Evolutionary conservation across 2,797 vertebrate genomes (phyloP).

Genomic region (Cercopithecus mitis): DNA sequence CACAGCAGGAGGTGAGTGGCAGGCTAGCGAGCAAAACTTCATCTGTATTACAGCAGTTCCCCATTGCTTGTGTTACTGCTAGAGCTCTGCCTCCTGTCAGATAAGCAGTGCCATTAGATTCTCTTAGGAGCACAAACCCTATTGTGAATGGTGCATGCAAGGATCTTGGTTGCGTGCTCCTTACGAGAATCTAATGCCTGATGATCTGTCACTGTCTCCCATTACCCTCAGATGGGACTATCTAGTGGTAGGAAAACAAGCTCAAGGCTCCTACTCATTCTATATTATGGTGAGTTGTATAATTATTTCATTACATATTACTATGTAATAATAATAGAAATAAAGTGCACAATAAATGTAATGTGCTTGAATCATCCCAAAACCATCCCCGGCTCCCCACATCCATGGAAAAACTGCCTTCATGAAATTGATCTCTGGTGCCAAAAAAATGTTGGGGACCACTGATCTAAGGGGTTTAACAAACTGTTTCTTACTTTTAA

Average conservation of each 20-base stretch:
- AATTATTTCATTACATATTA: neutral
- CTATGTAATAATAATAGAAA: neutral
- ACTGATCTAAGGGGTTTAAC: neutral
- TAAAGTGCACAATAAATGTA: neutral
- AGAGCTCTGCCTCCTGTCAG: neutral
- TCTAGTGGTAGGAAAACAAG: neutral
- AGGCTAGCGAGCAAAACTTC: neutral
- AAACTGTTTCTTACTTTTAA: neutral
- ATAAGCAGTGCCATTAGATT: neutral
- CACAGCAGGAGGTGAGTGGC: neutral
- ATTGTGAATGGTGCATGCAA: neutral
- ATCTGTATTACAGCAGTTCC: neutral
- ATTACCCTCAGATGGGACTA: neutral
- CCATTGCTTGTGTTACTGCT: neutral
- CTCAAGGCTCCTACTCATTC: neutral
- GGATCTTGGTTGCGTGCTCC: neutral
- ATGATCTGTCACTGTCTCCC: neutral
- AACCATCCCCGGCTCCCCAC: neutral
- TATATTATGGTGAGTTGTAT: neutral
- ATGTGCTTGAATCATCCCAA: neutral
- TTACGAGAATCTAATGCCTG: neutral
- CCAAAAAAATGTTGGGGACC: neutral
- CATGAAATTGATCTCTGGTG: neutral
- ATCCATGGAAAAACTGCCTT: neutral
- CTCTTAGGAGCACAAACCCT: neutral